Evolutionary conservation across 1,140 invertebrate genomes (phyloP).

Genomic region (Papilio helenus): DNA sequence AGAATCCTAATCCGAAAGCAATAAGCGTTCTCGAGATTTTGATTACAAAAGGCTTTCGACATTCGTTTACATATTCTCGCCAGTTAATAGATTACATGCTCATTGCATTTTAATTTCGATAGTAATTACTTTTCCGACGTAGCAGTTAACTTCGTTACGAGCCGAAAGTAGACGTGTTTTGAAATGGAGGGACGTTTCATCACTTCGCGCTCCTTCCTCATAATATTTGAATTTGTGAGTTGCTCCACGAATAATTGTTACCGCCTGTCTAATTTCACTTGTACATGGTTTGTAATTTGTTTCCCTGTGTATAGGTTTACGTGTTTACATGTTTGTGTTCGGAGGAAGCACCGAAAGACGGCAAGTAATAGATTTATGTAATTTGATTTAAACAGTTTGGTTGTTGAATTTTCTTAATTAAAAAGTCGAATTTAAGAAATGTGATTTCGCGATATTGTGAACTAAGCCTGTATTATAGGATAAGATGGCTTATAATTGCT

Average conservation of each 20-base stretch:
- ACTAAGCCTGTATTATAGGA: background rate
- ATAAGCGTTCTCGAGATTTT: slow-evolving; percentile 3
- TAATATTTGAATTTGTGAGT: slow-evolving; percentile 38
- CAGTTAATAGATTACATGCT: slow-evolving; percentile 54
- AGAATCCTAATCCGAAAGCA: slow-evolving; percentile 13
- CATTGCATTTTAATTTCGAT: slow-evolving; percentile 52
- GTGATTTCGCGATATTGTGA: background rate
- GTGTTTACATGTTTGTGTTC: slow-evolving; percentile 33
- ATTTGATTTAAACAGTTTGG: slow-evolving; percentile 2
- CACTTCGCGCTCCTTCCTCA: slow-evolving; percentile 34
- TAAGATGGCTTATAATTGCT: too few species aligned
- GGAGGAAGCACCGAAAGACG: background rate
- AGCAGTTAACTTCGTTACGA: slow-evolving; percentile 35
- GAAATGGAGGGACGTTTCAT: slow-evolving; percentile 37
- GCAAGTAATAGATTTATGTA: slow-evolving; percentile 22
- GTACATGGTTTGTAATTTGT: slow-evolving; percentile 22
- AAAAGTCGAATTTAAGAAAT: slow-evolving; percentile 8
- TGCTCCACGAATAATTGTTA: slow-evolving; percentile 30
- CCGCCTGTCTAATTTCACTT: slow-evolving; percentile 31
- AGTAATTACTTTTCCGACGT: slow-evolving; percentile 48
- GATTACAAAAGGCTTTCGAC: slow-evolving; percentile 28
- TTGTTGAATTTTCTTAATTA: background rate
- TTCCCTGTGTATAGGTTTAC: slow-evolving; percentile 25
- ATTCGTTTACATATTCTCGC: slow-evolving; percentile 32
- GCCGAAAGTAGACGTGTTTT: slow-evolving; percentile 37